Base-by-base conservation (phyloP, 2,888 invertebrate genomes). In the Rotaria socialis region DNA sequence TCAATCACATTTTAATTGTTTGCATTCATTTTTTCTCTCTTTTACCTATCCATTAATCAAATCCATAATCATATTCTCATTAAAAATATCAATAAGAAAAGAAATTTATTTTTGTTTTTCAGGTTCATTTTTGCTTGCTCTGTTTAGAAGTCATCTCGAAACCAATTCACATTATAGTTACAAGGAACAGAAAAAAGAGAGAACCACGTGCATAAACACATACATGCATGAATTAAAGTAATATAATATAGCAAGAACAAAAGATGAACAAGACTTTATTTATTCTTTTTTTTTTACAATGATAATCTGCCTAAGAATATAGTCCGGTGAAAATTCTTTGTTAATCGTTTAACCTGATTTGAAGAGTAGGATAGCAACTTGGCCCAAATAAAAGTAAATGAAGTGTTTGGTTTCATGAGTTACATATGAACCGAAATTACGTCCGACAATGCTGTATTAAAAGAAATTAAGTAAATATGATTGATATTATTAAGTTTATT, bases 371-470 rank as follows among this genome's bases (percentile, higher is more conserved):
- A 98, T 96, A 91, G 98, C 98, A 91, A 98, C 97, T 93, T 98
- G 97, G 89, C 97, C 98, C 91, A 98, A 93, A 93, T 98, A 99
- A 93, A 99, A 99, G 93, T 98, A 98, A 93, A 98, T 98, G 93
- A 98, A 98, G 93, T 98, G 97, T 92, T 97, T 96, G 88, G 97
- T 97, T 93, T 98, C 97, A 74, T 90, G 89, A 11, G 90, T 89
- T 11, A 97, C 89, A 87, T 89, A 90, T 90, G 96, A 96, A 90
- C 98, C 97, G 91, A 97, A 98, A 93, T 98, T 98, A 90, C 97
- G 94, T 88, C 98, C 98, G 88, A 98, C 97, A 92, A 98, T 97
- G 93, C 97, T 67, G 5, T 14, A 52, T 11, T 52, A 52, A 67
- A 52, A 67, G 16, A 35, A 35, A 19, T 14, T 1, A 16, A 35